Percentiles rank a stretch among this genome's conserved stretches.
These are phyloP conservation scores for Epistrophe grossulariae DNA, from an alignment of 2,888 invertebrate species.

Conservation along the genomic window DNA sequence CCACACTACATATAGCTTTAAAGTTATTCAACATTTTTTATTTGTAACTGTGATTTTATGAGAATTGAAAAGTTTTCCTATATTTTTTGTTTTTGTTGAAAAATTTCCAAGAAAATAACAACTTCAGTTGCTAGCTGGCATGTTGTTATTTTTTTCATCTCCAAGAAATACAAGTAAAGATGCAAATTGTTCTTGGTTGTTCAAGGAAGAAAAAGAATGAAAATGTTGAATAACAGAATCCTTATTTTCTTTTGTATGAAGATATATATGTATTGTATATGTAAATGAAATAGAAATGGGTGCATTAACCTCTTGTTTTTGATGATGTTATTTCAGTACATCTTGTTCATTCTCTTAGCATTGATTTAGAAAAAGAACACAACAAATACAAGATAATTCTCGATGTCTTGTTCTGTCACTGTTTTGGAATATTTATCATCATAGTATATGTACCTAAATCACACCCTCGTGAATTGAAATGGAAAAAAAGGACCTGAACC, in stretches of 20 bases:
- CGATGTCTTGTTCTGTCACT: background rate
- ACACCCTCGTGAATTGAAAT: background rate
- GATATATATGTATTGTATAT: no score
- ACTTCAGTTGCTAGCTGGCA: background rate
- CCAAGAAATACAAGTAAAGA: background rate
- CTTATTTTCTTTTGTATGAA: background rate
- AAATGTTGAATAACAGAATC: background rate
- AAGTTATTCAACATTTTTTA: constrained; percentile 1
- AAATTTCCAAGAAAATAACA: background rate
- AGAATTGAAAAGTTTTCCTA: background rate
- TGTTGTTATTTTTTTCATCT: background rate
- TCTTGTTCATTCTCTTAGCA: background rate
- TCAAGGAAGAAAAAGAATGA: background rate
- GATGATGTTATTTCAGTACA: background rate
- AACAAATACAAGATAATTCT: background rate
- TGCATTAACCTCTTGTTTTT: constrained; percentile 2
- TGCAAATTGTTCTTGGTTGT: background rate
- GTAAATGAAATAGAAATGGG: background rate
- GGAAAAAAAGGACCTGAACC: background rate
- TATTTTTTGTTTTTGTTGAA: background rate
- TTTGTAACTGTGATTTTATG: background rate
- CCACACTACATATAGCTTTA: background rate
- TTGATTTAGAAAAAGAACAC: background rate
- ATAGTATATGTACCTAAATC: background rate
- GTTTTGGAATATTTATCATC: no score